Conservation (phyloP, 2,888 invertebrate species). For the Cryptus viduatorius region DNA sequence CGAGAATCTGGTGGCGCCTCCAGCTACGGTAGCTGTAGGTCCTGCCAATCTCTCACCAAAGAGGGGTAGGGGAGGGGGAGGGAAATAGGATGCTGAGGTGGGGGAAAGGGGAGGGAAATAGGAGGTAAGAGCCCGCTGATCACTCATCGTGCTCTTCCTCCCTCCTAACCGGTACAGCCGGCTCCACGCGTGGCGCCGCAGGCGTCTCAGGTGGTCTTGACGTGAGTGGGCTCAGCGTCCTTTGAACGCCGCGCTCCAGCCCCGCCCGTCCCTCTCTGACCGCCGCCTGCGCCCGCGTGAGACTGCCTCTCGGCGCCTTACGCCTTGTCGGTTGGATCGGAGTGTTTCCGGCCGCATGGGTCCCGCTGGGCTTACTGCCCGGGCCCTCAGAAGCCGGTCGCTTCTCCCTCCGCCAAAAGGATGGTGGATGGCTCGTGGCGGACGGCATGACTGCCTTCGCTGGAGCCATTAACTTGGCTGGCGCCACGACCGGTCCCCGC, state of each 20-base stretch:
- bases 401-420: no score
- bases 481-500: no score
- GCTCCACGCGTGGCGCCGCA: no score
- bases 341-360: background rate
- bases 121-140: background rate
- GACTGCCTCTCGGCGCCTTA: slow-evolving; percentile 4
- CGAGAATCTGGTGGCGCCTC: slow-evolving; percentile 11
- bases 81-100: background rate
- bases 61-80: background rate
- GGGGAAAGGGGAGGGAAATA: background rate
- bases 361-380: background rate
- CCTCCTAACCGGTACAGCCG: no score
- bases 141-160: no score
- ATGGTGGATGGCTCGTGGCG: no score
- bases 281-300: background rate
- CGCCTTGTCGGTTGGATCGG: background rate
- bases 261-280: background rate
- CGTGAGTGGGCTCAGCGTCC: background rate
- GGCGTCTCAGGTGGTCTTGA: background rate
- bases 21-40: background rate
- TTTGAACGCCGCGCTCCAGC: background rate
- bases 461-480: no score
- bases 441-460: no score
- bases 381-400: background rate
- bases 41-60: background rate